These are phyloP conservation scores for Neomonachus schauinslandi DNA, from an alignment of 2,113 vertebrate genomes.

Conservation along the genomic window DNA sequence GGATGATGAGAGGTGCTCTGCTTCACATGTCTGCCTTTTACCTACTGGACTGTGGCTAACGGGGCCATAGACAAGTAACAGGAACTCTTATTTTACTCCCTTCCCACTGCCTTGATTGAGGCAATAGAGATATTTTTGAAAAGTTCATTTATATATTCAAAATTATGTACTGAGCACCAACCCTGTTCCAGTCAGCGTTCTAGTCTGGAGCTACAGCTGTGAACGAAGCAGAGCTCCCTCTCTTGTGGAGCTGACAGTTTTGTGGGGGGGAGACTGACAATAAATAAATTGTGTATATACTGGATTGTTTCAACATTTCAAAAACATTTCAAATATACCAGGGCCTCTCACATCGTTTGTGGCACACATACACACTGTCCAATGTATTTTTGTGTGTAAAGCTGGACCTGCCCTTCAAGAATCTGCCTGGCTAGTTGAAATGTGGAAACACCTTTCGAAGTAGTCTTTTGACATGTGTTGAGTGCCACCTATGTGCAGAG, in stretches of 20 bases:
- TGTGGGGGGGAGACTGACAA: neutral
- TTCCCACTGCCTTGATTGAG: neutral
- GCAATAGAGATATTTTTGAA: neutral
- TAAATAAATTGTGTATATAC: neutral
- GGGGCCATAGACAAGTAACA: neutral
- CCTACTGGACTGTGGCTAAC: neutral
- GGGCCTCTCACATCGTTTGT: neutral
- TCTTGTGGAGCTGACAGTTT: neutral
- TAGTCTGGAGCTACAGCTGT: neutral
- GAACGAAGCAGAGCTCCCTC: neutral
- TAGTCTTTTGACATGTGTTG: conserved; percentile 70
- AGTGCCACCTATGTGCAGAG: conserved; percentile 80
- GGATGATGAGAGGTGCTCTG: neutral
- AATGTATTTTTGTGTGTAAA: neutral
- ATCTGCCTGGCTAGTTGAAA: conserved; percentile 5
- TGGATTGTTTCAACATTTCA: neutral
- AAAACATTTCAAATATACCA: neutral
- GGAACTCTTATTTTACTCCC: neutral
- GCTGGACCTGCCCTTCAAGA: conserved; percentile 33
- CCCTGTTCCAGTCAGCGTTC: neutral
- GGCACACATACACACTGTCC: neutral
- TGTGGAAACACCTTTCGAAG: conserved; percentile 46
- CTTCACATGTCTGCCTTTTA: neutral
- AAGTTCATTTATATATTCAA: neutral
- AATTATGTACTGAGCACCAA: neutral